These are phyloP conservation scores for Perca fluviatilis DNA, from an alignment of 2,113 vertebrate genomes.

Conservation along the genomic window DNA sequence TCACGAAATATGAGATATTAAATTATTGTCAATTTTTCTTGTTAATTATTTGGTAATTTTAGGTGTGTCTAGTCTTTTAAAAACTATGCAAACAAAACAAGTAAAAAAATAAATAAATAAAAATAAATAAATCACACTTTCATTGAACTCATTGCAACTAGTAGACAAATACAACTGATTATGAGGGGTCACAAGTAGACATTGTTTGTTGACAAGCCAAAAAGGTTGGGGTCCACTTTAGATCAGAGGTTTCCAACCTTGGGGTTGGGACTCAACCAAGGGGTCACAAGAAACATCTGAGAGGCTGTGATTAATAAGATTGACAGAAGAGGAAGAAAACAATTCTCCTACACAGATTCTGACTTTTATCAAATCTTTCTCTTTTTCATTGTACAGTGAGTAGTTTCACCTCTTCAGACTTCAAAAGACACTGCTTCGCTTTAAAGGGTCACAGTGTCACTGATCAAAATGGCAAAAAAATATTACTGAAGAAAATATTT, in stretches of 20 bases:
- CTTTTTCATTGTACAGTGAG: background rate
- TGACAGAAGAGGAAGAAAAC: background rate
- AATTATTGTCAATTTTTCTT: background rate
- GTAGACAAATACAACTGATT: background rate
- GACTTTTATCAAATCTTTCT: background rate
- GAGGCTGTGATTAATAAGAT: background rate
- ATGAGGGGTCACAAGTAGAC: background rate
- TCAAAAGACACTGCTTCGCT: background rate
- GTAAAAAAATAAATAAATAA: too few species aligned
- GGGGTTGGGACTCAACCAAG: background rate
- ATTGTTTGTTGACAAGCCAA: background rate
- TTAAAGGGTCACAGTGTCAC: slow-evolving; percentile 4
- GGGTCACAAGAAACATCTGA: background rate
- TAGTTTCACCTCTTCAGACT: slow-evolving; percentile 1
- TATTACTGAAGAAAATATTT: background rate
- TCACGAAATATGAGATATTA: background rate
- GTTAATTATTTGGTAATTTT: background rate
- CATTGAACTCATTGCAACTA: background rate
- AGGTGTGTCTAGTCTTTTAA: background rate
- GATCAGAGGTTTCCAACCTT: background rate
- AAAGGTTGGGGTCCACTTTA: background rate
- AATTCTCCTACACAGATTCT: background rate
- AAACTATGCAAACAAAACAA: background rate
- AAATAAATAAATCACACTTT: background rate
- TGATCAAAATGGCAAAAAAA: slow-evolving; percentile 3